Base-by-base conservation (phyloP, 2,113 vertebrate species). In the Vombatus ursinus region DNA sequence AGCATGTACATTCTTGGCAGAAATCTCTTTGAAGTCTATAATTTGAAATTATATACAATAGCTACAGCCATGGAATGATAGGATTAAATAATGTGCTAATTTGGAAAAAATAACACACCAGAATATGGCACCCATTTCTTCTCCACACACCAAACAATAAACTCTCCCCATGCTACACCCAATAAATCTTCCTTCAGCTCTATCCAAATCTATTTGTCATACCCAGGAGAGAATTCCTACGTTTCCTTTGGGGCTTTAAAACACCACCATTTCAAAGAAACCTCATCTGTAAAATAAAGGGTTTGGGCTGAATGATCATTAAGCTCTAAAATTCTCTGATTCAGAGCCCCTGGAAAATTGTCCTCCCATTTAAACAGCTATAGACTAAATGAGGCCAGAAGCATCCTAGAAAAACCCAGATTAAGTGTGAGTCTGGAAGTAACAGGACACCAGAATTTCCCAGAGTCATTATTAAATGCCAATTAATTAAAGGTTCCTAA, bases 251-350 rank as follows among this genome's bases (percentile, higher is more conserved):
- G 31, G 44, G 61, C 44, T 22, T 54, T 1, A 53, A 8, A 44
- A 91, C 89, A 84, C 4, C 19, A 84, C n/a, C 37, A 84, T 84
- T 44, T 84, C 68, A 84, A 90, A 48, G 92, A 50, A 68, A n/a
- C 37, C n/a, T 61, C 50, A 92, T 19, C 52, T 93, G 49, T 47
- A 93, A 95, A 95, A 50, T 47, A 89, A 94, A 77, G 19, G 90
- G 26, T 22, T n/a, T 49, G 51, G 11, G 10, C 23, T 28, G 48
- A 19, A 90, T 51, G 0, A 50, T 44, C 31, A 48, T 44, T 89
- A 50, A 37, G 50, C 37, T 31, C 52, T 8, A 10, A 31, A 77
- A 57, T 54, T 92, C 91, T 94, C 24, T 94, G 54, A 25, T 90
- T 92, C 91, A 44, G n/a, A 84, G 37, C n/a, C 16, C n/a, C n/a